Evolutionary conservation across 2,113 vertebrate genomes (phyloP).

Genomic region (Bambusicola thoracicus): DNA sequence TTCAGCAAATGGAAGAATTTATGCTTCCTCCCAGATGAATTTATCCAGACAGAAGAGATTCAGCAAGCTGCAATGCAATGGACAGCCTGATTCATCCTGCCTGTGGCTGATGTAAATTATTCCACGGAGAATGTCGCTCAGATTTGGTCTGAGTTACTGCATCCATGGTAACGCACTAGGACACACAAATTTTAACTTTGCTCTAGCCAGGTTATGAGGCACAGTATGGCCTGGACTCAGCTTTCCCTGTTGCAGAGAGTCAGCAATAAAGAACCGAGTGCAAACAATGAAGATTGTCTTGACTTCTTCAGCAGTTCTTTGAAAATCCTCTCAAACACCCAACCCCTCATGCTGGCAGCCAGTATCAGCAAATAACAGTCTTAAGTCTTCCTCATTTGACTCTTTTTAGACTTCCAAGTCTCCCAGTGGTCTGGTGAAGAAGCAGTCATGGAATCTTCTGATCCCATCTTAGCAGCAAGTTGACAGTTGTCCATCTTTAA

Average conservation of each 20-base stretch:
- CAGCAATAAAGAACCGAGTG: not conserved
- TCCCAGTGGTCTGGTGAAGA: not conserved
- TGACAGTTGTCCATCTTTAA: not conserved
- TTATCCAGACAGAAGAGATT: conserved; percentile 39
- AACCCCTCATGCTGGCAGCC: not conserved
- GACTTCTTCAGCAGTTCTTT: not conserved
- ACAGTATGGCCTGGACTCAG: not conserved
- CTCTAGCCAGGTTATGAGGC: not conserved
- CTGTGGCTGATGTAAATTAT: conserved; percentile 47
- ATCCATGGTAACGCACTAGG: not conserved
- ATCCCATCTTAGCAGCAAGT: not conserved
- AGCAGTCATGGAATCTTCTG: not conserved
- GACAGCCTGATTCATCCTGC: conserved; percentile 20
- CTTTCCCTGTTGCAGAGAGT: not conserved
- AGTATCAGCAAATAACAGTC: not conserved
- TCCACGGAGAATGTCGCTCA: not conserved
- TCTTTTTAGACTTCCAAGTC: not conserved
- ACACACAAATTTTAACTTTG: conserved; percentile 8
- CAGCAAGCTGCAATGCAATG: conserved; percentile 35
- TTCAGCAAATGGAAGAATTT: conserved; percentile 54
- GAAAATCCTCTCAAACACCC: not conserved
- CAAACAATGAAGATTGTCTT: not conserved
- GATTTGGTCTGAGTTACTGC: not conserved
- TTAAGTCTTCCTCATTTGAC: not conserved
- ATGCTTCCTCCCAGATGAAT: conserved; percentile 42